Evolutionary conservation across 1,140 invertebrate species (phyloP).

Genomic region (Calliphora vicina): DNA sequence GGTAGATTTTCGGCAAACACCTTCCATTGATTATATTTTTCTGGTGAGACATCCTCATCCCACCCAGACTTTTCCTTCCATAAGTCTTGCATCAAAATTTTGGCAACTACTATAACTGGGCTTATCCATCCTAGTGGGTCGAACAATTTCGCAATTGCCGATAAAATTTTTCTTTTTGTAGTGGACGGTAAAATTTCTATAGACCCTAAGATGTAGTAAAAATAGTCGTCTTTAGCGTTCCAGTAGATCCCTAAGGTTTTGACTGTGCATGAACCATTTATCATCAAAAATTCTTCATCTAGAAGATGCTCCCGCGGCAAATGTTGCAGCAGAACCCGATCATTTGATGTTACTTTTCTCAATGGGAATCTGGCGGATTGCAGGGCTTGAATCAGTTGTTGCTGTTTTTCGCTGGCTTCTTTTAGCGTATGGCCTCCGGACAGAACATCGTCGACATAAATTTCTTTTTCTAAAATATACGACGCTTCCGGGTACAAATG

Average conservation of each 20-base stretch:
- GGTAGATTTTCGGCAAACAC: not conserved
- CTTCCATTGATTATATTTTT: not conserved
- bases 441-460: conserved; percentile 29
- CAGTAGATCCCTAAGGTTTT: not conserved
- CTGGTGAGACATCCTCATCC: not conserved
- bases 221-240: not conserved
- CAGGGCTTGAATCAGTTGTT: not conserved
- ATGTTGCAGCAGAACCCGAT: not conserved
- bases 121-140: not conserved
- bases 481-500: not conserved
- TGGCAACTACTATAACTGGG: not conserved
- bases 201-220: not conserved
- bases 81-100: not conserved
- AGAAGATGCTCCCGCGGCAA: conserved; percentile 16
- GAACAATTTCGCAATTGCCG: not conserved
- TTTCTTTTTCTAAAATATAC: not conserved
- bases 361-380: not conserved
- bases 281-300: not conserved
- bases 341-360: not conserved
- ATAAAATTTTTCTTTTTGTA: not conserved
- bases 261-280: not conserved
- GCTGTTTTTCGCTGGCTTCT: not conserved
- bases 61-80: not conserved
- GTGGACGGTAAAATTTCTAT: not conserved
- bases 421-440: not conserved